Conservation (phyloP, 35 echinoderm and acorn worm species). For the Apostichopus japonicus region DNA sequence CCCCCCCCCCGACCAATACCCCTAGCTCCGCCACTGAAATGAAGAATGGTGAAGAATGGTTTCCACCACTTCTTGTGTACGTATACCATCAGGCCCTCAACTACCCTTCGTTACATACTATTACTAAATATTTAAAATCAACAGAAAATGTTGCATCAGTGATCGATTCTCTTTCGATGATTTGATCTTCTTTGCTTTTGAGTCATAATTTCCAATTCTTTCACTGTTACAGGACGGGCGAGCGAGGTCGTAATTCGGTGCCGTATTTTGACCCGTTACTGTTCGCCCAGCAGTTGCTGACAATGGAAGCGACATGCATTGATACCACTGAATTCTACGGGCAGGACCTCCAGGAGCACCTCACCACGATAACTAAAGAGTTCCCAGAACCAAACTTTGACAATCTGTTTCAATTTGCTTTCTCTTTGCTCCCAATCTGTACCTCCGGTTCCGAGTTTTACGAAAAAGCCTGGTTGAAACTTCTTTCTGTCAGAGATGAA, state of each 20-base stretch:
- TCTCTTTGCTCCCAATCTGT: constrained; percentile 2
- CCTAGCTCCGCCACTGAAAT: too few relatives aligned
- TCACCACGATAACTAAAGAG: background rate
- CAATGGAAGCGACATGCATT: constrained; percentile 22
- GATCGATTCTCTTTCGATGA: too few relatives aligned
- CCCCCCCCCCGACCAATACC: too few relatives aligned
- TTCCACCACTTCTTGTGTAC: too few relatives aligned
- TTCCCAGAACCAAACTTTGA: constrained; percentile 5
- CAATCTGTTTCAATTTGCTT: background rate
- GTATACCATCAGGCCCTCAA: too few relatives aligned
- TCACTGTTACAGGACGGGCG: too few relatives aligned
- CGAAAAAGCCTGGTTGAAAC: constrained; percentile 26
- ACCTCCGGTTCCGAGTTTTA: background rate
- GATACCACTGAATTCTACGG: background rate
- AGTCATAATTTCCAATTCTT: too few relatives aligned
- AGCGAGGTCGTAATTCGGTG: background rate
- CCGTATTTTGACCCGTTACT: background rate
- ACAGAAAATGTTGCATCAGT: too few relatives aligned
- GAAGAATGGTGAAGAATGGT: too few relatives aligned
- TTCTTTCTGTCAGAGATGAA: background rate
- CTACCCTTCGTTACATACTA: too few relatives aligned
- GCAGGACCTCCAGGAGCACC: background rate
- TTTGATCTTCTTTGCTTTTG: too few relatives aligned
- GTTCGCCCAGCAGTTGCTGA: background rate
- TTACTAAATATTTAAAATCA: too few relatives aligned